A percentile compares a stretch with the other conserved stretches of the same genome.
Conservation (phyloP, 1,140 invertebrate species). For the Wasmannia auropunctata region DNA sequence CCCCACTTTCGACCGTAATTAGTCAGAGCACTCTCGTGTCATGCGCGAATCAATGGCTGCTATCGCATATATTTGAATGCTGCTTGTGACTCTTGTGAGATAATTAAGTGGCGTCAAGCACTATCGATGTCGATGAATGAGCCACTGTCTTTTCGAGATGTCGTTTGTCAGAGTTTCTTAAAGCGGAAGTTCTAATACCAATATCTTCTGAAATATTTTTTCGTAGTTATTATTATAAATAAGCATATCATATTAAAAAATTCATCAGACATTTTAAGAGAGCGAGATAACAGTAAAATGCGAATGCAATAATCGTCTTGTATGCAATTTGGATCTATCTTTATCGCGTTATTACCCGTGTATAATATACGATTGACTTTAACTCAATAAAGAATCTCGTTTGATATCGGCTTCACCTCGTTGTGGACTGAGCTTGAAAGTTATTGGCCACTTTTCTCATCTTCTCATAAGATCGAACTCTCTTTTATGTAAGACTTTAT, state of each 20-base stretch:
- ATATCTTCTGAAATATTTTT: neutral
- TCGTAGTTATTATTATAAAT: neutral
- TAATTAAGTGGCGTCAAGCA: slow-evolving; percentile 20
- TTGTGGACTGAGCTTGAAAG: slow-evolving; percentile 18
- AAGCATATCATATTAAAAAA: neutral
- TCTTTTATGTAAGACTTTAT: slow-evolving; percentile 46
- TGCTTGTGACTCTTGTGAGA: neutral
- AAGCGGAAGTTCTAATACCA: neutral
- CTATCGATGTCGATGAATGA: neutral
- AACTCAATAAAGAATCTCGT: slow-evolving; percentile 25
- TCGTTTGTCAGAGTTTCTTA: neutral
- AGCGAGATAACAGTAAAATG: neutral
- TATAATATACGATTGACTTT: slow-evolving; percentile 26
- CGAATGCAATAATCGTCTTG: neutral
- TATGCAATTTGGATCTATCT: neutral
- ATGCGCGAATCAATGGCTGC: slow-evolving; percentile 34
- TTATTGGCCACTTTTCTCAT: slow-evolving; percentile 28
- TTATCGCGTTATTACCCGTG: neutral
- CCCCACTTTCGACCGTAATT: slow-evolving; percentile 49
- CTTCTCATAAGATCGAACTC: slow-evolving; percentile 13
- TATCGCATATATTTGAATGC: slow-evolving; percentile 31
- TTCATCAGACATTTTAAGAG: neutral
- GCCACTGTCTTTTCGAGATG: neutral
- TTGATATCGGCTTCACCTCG: neutral
- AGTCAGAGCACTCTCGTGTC: slow-evolving; percentile 8